These are phyloP conservation scores for Zaprionus capensis DNA, from an alignment of 1,140 invertebrate species.

Conservation along the genomic window DNA sequence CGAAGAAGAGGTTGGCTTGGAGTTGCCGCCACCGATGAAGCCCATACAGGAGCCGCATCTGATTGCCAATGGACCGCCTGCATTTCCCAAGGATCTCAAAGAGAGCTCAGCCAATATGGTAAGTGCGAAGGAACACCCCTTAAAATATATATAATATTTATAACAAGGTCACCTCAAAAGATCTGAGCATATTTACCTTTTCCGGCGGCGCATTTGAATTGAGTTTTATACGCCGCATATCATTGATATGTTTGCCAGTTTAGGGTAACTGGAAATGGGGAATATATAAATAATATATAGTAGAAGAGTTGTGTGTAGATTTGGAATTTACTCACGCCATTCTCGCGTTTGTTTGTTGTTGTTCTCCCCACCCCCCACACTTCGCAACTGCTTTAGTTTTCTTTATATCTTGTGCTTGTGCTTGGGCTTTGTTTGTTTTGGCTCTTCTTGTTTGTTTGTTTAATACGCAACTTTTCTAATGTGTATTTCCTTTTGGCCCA, in stretches of 20 bases:
- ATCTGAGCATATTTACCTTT: conserved; percentile 14
- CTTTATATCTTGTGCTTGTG: conserved; percentile 9
- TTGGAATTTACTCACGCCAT: neutral
- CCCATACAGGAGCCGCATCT: conserved; percentile 91
- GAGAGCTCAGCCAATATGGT: conserved; percentile 89
- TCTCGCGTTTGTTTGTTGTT: neutral
- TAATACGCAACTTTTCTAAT: conserved; percentile 47
- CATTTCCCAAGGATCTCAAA: conserved; percentile 86
- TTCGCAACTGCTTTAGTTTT: conserved; percentile 6
- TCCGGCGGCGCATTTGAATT: neutral
- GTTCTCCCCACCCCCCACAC: too few relatives aligned
- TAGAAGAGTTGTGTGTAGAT: neutral
- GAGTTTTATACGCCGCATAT: conserved; percentile 5
- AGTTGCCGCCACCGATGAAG: conserved; percentile 97
- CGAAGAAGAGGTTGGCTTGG: conserved; percentile 91
- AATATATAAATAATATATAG: conserved; percentile 1
- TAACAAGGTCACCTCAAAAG: conserved; percentile 2
- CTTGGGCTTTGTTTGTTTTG: conserved; percentile 33
- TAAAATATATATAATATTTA: neutral
- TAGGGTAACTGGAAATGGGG: neutral
- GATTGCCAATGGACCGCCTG: conserved; percentile 85
- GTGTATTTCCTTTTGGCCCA: conserved; percentile 52
- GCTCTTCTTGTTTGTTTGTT: conserved; percentile 45
- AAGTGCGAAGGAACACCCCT: conserved; percentile 57
- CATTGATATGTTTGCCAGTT: conserved; percentile 6